Evolutionary conservation across 2,797 vertebrate species (phyloP), one percentile per base, ranked within the genome.

Genomic region (Sebastolobus altivelis): DNA sequence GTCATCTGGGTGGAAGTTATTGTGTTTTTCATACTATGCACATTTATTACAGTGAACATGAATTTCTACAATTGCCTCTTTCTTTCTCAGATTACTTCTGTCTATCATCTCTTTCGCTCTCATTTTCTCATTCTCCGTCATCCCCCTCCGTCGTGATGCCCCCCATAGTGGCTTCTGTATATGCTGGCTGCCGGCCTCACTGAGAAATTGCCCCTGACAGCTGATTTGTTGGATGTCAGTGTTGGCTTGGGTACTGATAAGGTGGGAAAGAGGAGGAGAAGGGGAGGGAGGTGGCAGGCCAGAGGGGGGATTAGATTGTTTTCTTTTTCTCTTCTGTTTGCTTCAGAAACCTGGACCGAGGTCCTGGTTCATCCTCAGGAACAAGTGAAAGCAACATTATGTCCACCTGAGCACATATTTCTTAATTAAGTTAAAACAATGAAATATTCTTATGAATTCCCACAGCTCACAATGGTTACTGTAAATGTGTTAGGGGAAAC

Each of bases 151-250:
- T 55, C 65, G 14, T 25, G 16, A 18, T 38, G 35, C 60, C 71
- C 54, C 71, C 59, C 31, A 29, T 52, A 8, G 29, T 60, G 55
- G 37, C 5, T 65, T 40, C 68, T 74, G 13, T 72, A 37, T 72
- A 37, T n/a, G 73, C 59, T 54, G 38, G 70, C 70, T 67, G 40
- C 61, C 1, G 60, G 52, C 61, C 80, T 63, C 66, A 66, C 66
- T 91, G 91, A 93, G 82, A 91, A 93, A 93, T 93, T 88, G 87
- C 75, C 84, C 81, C 80, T 91, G 91, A 92, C 91, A 94, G 90
- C 88, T 90, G 93, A 92, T 93, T 91, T 94, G 92, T 92, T 91
- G 88, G 87, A 88, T 93, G 90, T 92, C 91, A 92, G 88, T 89
- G 81, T 81, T 90, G 89, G 80, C 73, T 70, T 77, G 78, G 76